Evolutionary conservation across 2,797 vertebrate species (phyloP), one percentile per base, ranked within the genome.

Genomic region (Neopelma chrysocephalum): DNA sequence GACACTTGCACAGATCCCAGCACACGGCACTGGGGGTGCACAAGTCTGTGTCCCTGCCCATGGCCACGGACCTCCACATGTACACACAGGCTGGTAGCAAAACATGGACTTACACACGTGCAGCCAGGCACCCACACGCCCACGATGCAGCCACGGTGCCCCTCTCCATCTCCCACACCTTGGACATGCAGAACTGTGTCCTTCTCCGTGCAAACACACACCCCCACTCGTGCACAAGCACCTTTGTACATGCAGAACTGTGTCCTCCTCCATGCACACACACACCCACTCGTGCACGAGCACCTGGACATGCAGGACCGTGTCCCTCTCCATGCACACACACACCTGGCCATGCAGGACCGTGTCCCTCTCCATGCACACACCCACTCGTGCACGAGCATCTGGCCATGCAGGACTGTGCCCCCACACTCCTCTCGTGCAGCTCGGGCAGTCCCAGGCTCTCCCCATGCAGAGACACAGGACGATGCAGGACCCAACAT

Each of bases 1-100:
- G 79, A 40, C 0, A 6, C 80, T 27, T 62, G 90, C 96, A 93
- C 58, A 54, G 91, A 45, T 11, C 36, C 65, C 94, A 78, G 72
- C 79, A 54, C 18, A 1, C 0, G 58, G 62, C 66, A 31, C 71
- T n/a, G 3, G 0, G 0, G n/a, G 43, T 9, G 78, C 65, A 18
- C 48, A 12, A 1, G 22, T 27, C 1, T 32, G 47, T 38, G 13
- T 23, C 56, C 62, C 87, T 38, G 73, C 77, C 88, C 40, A 29
- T 91, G 84, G 93, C 58, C 82, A 32, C 71, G 22, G 12, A 50
- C 36, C 47, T 43, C 7, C 3, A 3, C 5, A 0, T 0, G 56
- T 3, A 15, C 65, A 12, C 13, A 15, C 36, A 8, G 75, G 71
- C 62, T 31, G 5, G 56, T 2, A 13, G 54, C 62, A 26, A 71